These are phyloP conservation scores for Hirundichthys speculiger DNA, from an alignment of 2,113 vertebrate species.

Conservation along the genomic window DNA sequence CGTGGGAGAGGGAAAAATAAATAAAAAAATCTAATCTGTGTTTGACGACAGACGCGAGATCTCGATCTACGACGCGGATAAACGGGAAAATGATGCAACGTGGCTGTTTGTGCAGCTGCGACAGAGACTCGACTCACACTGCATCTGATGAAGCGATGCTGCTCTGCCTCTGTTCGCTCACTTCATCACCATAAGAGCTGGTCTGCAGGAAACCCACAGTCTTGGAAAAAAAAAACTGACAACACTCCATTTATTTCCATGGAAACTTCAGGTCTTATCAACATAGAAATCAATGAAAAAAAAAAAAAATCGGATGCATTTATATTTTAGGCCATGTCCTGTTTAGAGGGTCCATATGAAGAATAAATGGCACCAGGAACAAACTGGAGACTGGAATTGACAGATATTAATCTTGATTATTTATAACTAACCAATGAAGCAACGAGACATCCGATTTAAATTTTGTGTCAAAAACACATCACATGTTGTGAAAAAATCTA, in stretches of 20 bases:
- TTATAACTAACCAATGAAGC: no score
- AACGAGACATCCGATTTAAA: no score
- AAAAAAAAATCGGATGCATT: no score
- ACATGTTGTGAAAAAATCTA: no score
- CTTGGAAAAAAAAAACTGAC: not conserved
- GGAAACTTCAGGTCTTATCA: not conserved
- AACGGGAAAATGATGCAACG: slow-evolving; percentile 32
- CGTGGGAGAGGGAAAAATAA: slow-evolving; percentile 14
- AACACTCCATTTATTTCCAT: not conserved
- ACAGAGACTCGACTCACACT: not conserved
- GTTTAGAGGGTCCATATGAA: not conserved
- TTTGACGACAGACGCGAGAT: slow-evolving; percentile 22
- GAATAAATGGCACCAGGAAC: no score
- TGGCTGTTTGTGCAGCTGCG: not conserved
- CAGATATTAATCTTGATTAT: no score
- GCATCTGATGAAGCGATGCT: not conserved
- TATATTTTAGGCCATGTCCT: no score
- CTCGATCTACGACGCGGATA: slow-evolving; percentile 31
- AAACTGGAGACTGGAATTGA: no score
- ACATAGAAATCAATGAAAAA: no score
- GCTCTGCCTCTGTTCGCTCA: not conserved
- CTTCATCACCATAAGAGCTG: not conserved
- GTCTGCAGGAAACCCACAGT: not conserved
- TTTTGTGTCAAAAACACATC: no score
- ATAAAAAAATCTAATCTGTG: not conserved